Conservation (phyloP, 2,888 invertebrate species). For the Eristalinus aeneus region DNA sequence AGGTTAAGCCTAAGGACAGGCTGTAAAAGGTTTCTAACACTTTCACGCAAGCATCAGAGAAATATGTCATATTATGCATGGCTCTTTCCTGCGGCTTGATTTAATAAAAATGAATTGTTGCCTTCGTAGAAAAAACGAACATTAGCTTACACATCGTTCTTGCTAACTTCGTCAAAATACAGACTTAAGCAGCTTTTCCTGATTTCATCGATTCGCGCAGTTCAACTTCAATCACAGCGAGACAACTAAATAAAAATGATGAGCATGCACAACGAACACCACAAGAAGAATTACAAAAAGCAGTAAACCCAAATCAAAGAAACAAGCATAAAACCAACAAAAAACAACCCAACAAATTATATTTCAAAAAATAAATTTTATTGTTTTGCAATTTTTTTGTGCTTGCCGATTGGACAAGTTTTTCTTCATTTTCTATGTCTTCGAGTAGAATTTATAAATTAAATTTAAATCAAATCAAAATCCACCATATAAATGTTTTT, state of each 20-base stretch:
- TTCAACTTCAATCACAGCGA: not conserved
- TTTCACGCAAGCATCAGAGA: too few species aligned
- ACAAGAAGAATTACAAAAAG: constrained; percentile 15
- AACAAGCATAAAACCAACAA: constrained; percentile 4
- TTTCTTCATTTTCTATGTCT: constrained; percentile 28
- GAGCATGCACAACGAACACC: not conserved
- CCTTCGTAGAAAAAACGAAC: too few species aligned
- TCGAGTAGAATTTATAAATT: constrained; percentile 51
- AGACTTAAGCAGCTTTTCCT: too few species aligned
- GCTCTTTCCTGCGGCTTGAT: too few species aligned
- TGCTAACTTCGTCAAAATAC: too few species aligned
- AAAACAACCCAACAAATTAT: constrained; percentile 23
- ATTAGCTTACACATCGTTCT: too few species aligned
- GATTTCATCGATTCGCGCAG: not conserved
- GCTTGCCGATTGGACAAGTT: not conserved
- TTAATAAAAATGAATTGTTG: too few species aligned
- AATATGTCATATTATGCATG: too few species aligned
- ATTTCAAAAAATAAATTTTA: constrained; percentile 60
- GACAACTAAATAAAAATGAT: not conserved
- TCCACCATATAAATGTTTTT: constrained; percentile 30
- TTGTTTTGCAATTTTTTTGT: constrained; percentile 49
- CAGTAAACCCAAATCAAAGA: not conserved
- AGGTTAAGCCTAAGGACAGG: too few species aligned
- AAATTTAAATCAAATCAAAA: constrained; percentile 44
- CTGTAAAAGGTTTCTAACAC: too few species aligned